Evolutionary conservation across 2,797 vertebrate genomes (phyloP), one percentile per base, ranked within the genome.

Genomic region (Spondyliosoma cantharus): DNA sequence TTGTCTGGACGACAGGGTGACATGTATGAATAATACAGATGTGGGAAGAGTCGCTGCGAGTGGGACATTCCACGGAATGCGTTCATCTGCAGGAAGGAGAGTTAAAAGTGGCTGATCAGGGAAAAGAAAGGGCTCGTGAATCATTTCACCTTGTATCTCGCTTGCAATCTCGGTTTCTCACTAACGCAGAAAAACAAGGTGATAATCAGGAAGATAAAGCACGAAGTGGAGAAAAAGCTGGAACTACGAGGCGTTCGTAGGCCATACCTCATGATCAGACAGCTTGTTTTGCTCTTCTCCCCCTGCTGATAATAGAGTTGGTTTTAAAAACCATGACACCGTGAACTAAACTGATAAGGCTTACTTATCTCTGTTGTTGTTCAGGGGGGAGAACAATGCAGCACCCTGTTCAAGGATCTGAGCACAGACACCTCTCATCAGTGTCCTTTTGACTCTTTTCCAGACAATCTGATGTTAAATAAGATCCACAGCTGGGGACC

Each of bases 21-120:
- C 91, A 82, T 45, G 78, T 82, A 92, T 94, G 69, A 95, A 94
- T 93, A 92, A 94, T 93, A 87, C 76, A 94, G 76, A 89, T 52
- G 67, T 74, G 70, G 59, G 76, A 89, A 90, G 86, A 83, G 76
- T 89, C 71, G 71, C 69, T 80, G 79, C 62, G 20, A 73, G 64
- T 86, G 82, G 61, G 86, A 76, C 71, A 29, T 78, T 81, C 78
- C 74, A 82, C 68, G 77, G 46, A 63, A 88, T 50, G 75, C 49
- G 12, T 78, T 82, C 37, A n/a, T 80, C 56, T 72, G 79, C 66
- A 46, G 37, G 49, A 66, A 56, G 37, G 52, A 65, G 62, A 59
- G 53, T 46, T 72, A 32, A 68, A 72, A 84, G 67, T 15, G 72
- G 32, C 46, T 12, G 64, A 19, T 75, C 71, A 58, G 48, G 62